Conservation (phyloP, 2,888 invertebrate species). For the Pammene fasciana region DNA sequence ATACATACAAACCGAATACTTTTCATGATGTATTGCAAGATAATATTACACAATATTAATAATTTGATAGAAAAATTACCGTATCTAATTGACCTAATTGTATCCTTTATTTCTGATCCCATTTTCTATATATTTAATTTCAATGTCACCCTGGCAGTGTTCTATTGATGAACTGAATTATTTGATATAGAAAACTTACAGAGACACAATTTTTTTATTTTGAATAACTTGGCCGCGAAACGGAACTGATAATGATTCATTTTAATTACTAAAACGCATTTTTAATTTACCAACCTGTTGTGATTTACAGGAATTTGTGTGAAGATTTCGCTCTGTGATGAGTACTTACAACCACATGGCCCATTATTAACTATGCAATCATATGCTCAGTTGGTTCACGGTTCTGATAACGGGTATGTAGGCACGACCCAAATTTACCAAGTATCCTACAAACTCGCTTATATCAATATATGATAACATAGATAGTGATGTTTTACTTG, state of each 20-base stretch:
- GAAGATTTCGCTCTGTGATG: slow-evolving; percentile 1
- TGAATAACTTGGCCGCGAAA: too few relatives aligned
- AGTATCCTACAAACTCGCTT: slow-evolving; percentile 62
- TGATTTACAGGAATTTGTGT: slow-evolving; percentile 28
- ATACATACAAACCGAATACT: too few relatives aligned
- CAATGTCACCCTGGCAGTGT: neutral
- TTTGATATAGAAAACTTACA: too few relatives aligned
- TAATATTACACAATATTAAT: too few relatives aligned
- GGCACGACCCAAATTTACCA: slow-evolving; percentile 72
- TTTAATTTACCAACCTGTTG: neutral
- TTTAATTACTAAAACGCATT: too few relatives aligned
- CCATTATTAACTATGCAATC: slow-evolving; percentile 37
- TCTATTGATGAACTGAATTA: too few relatives aligned
- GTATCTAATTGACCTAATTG: too few relatives aligned
- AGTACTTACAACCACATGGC: neutral
- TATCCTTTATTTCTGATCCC: too few relatives aligned
- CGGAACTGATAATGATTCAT: slow-evolving; percentile 2
- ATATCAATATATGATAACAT: slow-evolving; percentile 77
- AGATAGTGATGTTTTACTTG: slow-evolving; percentile 77
- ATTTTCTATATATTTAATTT: neutral
- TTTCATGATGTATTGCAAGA: too few relatives aligned
- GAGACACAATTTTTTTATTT: too few relatives aligned
- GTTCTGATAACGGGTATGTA: slow-evolving; percentile 58
- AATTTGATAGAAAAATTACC: too few relatives aligned
- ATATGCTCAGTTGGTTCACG: slow-evolving; percentile 40